Evolutionary conservation across 2,888 invertebrate genomes (phyloP).

Genomic region (Microdon myrmicae): DNA sequence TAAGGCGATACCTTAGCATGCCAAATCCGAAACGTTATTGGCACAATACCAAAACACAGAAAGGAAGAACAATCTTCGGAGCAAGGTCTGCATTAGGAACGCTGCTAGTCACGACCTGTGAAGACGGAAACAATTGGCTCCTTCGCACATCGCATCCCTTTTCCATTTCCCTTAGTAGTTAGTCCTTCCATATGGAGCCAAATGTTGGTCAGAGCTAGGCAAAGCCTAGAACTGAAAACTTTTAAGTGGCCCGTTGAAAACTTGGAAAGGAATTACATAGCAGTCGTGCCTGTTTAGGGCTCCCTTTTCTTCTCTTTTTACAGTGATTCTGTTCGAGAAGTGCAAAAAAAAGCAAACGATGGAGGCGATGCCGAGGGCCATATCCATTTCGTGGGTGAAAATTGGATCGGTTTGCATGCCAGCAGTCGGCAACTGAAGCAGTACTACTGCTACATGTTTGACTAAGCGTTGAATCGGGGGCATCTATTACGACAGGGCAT

Average conservation of each 20-base stretch:
- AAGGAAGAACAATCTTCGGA: too few relatives aligned
- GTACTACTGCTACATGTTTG: constrained; percentile 16
- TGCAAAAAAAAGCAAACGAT: constrained; percentile 8
- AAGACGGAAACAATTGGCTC: constrained; percentile 23
- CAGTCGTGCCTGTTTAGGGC: constrained; percentile 32
- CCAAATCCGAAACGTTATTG: too few relatives aligned
- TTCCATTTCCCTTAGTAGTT: neutral
- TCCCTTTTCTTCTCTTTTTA: constrained; percentile 26
- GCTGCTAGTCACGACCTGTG: constrained; percentile 46
- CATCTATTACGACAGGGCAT: too few relatives aligned
- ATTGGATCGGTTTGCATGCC: constrained; percentile 39
- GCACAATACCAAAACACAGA: too few relatives aligned
- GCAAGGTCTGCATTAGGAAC: too few relatives aligned
- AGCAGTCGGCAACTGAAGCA: neutral
- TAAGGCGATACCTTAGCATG: too few relatives aligned
- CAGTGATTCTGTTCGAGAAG: constrained; percentile 11
- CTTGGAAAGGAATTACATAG: constrained; percentile 29
- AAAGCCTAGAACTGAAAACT: constrained; percentile 27
- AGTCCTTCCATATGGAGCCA: constrained; percentile 15
- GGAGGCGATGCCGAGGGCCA: constrained; percentile 2
- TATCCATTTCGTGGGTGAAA: constrained; percentile 15
- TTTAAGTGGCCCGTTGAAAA: constrained; percentile 46
- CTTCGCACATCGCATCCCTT: constrained; percentile 20
- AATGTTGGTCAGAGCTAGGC: too few relatives aligned
- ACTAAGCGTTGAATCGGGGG: constrained; percentile 21